Conservation (phyloP, 2,888 invertebrate genomes). For the Lathronympha strigana region DNA sequence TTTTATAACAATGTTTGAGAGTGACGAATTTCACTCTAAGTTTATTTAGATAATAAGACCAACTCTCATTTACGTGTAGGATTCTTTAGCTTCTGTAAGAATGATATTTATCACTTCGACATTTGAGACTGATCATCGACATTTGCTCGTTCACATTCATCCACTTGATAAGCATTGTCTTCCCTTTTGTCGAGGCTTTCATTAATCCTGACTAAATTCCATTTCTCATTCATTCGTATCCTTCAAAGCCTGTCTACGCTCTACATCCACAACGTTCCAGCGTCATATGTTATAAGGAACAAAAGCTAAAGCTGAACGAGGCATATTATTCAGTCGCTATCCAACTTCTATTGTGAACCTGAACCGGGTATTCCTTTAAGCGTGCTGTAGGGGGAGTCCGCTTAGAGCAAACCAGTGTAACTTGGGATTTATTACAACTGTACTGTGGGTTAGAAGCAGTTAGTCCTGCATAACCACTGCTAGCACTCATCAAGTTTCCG, state of each 20-base stretch:
- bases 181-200: background rate
- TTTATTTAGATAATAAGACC: too few relatives aligned
- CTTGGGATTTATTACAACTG: too few relatives aligned
- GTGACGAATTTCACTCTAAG: too few relatives aligned
- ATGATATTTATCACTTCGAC: too few relatives aligned
- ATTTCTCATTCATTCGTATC: background rate
- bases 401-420: background rate
- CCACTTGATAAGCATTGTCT: background rate
- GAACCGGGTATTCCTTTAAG: background rate
- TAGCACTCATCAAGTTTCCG: too few relatives aligned
- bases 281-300: constrained; percentile 13
- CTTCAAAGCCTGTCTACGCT: background rate
- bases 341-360: constrained; percentile 16
- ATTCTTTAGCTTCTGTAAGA: too few relatives aligned
- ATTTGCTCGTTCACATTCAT: too few relatives aligned
- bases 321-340: constrained; percentile 23
- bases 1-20: too few relatives aligned
- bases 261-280: background rate
- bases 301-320: constrained; percentile 7
- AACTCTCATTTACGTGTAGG: too few relatives aligned
- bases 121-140: too few relatives aligned
- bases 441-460: too few relatives aligned
- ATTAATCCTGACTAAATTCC: background rate
- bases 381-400: background rate
- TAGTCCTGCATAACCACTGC: too few relatives aligned